Evolutionary conservation across 2,797 vertebrate species (phyloP).

Genomic region (Bradypodion ventrale): DNA sequence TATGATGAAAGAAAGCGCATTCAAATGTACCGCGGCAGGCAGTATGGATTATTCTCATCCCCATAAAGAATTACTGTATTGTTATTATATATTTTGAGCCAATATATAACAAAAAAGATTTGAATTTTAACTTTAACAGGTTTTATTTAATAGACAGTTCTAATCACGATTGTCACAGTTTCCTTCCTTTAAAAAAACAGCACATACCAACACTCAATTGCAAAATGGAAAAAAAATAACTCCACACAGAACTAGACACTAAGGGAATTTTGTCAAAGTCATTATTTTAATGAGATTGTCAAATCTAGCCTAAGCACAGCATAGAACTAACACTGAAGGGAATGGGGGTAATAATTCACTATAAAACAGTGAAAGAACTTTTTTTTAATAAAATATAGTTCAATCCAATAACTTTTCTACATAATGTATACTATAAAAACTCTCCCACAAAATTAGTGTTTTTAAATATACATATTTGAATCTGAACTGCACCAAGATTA

Average conservation of each 20-base stretch:
- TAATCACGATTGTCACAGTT: slow-evolving; percentile 71
- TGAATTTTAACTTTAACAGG: slow-evolving; percentile 67
- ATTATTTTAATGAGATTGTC: slow-evolving; percentile 72
- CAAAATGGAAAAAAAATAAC: slow-evolving; percentile 56
- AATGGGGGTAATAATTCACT: slow-evolving; percentile 58
- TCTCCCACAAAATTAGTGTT: slow-evolving; percentile 72
- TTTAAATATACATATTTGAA: slow-evolving; percentile 71
- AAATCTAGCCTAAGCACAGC: slow-evolving; percentile 64
- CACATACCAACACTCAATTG: slow-evolving; percentile 68
- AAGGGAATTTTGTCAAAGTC: slow-evolving; percentile 50
- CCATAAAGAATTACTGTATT: neutral
- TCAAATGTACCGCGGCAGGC: too few species aligned
- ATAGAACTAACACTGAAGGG: slow-evolving; percentile 64
- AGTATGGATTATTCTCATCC: neutral
- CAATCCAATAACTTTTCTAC: slow-evolving; percentile 64
- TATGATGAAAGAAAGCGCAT: too few species aligned
- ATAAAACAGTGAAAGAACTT: slow-evolving; percentile 74
- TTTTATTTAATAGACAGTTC: slow-evolving; percentile 70
- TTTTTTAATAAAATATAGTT: slow-evolving; percentile 74
- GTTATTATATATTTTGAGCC: too few species aligned
- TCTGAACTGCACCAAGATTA: slow-evolving; percentile 66
- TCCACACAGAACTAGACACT: slow-evolving; percentile 56
- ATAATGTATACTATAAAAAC: slow-evolving; percentile 71
- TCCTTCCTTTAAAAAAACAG: slow-evolving; percentile 45
- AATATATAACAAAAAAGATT: neutral